Conservation (phyloP, 2,797 vertebrate species). For the Peromyscus melanophrys region DNA sequence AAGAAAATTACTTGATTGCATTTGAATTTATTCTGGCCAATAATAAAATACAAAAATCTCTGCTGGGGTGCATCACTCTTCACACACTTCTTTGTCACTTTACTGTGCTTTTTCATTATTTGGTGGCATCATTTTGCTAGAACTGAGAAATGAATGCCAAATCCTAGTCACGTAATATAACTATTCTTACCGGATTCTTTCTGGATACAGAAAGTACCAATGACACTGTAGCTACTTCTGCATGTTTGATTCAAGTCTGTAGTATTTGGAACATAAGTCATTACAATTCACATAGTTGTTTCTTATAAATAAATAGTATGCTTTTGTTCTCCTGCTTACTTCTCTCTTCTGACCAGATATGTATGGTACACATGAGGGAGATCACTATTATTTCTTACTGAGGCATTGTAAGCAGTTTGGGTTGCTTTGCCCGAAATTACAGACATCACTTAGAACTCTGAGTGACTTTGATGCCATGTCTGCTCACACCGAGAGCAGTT, state of each 20-base stretch:
- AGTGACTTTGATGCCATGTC: constrained; percentile 10
- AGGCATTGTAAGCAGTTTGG: background rate
- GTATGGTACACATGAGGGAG: background rate
- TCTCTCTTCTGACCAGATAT: background rate
- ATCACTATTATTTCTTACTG: background rate
- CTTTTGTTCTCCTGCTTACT: background rate
- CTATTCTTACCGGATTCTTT: constrained; percentile 16
- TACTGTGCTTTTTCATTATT: constrained; percentile 43
- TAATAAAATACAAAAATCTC: background rate
- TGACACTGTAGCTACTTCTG: background rate
- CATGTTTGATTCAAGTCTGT: background rate
- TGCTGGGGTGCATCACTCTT: background rate
- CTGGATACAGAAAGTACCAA: background rate
- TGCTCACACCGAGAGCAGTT: constrained; percentile 33
- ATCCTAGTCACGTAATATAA: background rate
- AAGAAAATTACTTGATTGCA: background rate
- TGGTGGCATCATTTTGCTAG: constrained; percentile 15
- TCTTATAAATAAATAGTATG: constrained; percentile 18
- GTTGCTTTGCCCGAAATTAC: constrained; percentile 2
- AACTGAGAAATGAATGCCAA: constrained; percentile 2
- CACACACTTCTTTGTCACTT: background rate
- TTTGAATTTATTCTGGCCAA: constrained; percentile 17
- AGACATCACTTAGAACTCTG: constrained; percentile 15
- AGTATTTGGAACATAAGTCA: background rate
- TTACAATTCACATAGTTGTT: background rate